Percentiles rank a stretch among this genome's conserved stretches.
phyloP scores from a whole-genome alignment of 2,797 vertebrate species.

The Cossypha polioptera region DNA sequence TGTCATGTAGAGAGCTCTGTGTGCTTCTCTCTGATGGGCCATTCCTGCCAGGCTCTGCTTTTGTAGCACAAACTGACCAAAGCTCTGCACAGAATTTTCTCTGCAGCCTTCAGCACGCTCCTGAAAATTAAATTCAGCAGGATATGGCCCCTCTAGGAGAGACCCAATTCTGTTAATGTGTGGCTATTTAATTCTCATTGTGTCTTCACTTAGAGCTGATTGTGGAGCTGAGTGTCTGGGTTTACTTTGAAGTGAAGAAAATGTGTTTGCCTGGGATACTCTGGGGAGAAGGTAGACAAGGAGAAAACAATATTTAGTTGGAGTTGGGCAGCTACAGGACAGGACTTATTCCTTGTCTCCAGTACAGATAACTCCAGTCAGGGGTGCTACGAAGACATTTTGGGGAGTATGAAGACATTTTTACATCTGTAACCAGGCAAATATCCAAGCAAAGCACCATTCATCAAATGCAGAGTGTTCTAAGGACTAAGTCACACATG shows the following conservation, averaged over 20 bases:
- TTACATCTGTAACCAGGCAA: background rate
- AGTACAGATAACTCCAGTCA: background rate
- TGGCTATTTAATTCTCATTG: background rate
- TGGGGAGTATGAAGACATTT: background rate
- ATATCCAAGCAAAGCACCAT: background rate
- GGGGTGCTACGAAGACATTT: background rate
- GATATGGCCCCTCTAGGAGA: background rate
- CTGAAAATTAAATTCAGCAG: background rate
- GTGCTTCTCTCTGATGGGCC: background rate
- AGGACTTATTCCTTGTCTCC: background rate
- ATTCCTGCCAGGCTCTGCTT: background rate
- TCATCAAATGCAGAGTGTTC: background rate
- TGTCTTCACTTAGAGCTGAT: background rate
- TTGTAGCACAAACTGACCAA: background rate
- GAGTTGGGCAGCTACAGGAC: background rate
- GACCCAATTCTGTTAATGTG: background rate
- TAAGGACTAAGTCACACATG: background rate
- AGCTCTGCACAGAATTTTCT: background rate
- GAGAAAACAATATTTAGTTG: background rate
- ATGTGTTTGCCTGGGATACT: background rate
- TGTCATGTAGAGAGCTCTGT: background rate
- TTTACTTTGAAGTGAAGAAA: background rate
- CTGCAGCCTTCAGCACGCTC: background rate
- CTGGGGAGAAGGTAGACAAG: background rate
- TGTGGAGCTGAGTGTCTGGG: background rate